A percentile compares a stretch with the other conserved stretches of the same genome.
Conservation (phyloP, 2,797 vertebrate genomes). For the Bufotes viridis region DNA sequence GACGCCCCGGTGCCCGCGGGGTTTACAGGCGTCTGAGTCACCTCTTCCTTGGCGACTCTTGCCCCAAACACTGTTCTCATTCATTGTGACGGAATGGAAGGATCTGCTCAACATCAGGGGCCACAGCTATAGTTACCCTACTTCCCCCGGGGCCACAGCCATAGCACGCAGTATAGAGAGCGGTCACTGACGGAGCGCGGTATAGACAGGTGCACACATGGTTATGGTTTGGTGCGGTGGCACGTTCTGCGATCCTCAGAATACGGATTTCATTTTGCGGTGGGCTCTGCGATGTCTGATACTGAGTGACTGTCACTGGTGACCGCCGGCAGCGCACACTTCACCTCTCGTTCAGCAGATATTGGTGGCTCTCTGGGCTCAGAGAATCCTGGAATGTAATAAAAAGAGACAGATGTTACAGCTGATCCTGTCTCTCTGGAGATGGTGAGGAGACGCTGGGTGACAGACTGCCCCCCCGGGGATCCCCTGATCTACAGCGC, state of each 20-base stretch:
- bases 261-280: neutral
- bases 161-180: no score
- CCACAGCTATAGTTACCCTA: neutral
- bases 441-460: neutral
- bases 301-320: no score
- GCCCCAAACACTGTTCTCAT: neutral
- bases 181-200: no score
- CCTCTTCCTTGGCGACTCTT: neutral
- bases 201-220: no score
- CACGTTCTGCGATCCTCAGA: neutral
- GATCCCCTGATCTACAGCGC: no score
- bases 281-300: no score
- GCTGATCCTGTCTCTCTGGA: neutral
- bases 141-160: no score
- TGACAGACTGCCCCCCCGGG: neutral
- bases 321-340: neutral
- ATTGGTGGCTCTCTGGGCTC: neutral
- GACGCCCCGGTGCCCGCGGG: neutral
- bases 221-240: no score
- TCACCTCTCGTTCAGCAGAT: neutral
- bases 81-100: neutral
- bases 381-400: slow-evolving; percentile 1
- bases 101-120: neutral
- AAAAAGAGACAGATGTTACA: slow-evolving; percentile 19
- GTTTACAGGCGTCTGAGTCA: neutral